Percentiles rank a stretch among this genome's conserved stretches.
These are phyloP conservation scores for Pachydiplax longipennis DNA, from an alignment of 2,888 invertebrate genomes.

Conservation along the genomic window DNA sequence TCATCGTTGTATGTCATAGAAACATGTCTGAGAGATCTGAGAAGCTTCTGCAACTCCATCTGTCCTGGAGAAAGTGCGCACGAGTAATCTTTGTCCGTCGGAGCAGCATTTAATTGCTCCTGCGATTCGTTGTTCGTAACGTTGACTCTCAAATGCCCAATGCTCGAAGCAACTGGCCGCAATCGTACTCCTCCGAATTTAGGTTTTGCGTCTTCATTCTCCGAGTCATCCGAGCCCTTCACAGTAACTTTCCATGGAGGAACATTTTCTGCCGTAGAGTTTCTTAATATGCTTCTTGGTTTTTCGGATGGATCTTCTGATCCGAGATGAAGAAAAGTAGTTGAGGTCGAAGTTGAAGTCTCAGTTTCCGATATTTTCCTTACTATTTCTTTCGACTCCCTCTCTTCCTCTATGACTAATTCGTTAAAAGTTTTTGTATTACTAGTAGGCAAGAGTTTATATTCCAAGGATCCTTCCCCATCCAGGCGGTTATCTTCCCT, in stretches of 20 bases:
- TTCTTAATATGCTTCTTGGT: not conserved
- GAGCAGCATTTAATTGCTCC: not conserved
- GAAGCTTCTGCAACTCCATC: conserved; percentile 52
- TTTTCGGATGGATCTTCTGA: not conserved
- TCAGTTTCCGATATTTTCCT: not conserved
- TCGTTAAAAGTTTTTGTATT: not conserved
- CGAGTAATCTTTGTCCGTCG: not conserved
- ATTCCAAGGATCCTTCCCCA: not conserved
- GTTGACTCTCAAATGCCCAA: not conserved
- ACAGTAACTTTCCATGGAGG: not conserved
- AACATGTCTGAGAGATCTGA: conserved; percentile 50
- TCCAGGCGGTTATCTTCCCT: conserved; percentile 12
- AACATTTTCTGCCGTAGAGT: not conserved
- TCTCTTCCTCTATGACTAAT: not conserved
- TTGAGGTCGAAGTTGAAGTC: not conserved
- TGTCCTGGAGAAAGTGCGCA: conserved; percentile 47
- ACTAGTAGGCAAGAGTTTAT: not conserved
- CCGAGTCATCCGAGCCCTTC: not conserved
- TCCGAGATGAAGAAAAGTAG: not conserved
- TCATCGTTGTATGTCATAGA: conserved; percentile 39
- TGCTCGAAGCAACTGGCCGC: not conserved
- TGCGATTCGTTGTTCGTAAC: not conserved
- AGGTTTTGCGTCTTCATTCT: not conserved
- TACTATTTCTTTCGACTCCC: not conserved
- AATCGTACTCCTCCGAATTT: conserved; percentile 15